Base-by-base conservation (phyloP, 2,888 invertebrate genomes). In the Lamellibrachia satsuma region DNA sequence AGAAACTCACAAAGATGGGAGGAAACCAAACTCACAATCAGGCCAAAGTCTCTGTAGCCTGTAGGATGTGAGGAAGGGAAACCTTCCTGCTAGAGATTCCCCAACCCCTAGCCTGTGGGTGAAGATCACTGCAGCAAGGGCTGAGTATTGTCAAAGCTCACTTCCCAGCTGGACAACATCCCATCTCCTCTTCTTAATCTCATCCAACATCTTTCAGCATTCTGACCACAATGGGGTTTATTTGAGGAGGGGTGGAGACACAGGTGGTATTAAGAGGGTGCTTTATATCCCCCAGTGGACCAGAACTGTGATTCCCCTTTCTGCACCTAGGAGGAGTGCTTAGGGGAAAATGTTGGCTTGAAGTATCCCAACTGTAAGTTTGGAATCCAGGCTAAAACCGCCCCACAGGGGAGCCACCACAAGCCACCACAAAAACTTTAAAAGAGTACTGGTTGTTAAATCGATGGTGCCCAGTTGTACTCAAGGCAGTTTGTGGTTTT, bases 161-260 rank as follows among this genome's bases (percentile, higher is more conserved):
- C n/a, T 22, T n/a, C 22, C 75, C 75, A 75, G 75, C 75, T 75
- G 75, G 15, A 6, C 6, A 75, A n/a, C 22, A 75, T 75, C 75
- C 2, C 75, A 75, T 75, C 75, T 22, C 6, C 75, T n/a, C n/a
- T 75, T 22, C 75, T 75, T 75, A 75, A 75, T 75, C 75, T 75
- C 75, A 75, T 75, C n/a, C 22, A 22, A 75, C 75, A 75, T 75
- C n/a, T 75, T 75, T 75, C 75, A 4, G 75, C 75, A 75, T 75
- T 75, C 75, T 75, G 75, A 75, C 75, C 75, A 75, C 75, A 75
- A 75, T 75, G 75, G 15, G 75, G 75, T 75, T 75, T 75, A 75
- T 75, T 22, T 75, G 75, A 6, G 22, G 75, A 75, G 15, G 75
- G 75, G 75, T 22, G 22, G 22, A 75, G 75, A 75, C 75, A 75